Evolutionary conservation across 2,797 vertebrate species (phyloP), one percentile per base, ranked within the genome.

Genomic region (Erethizon dorsatum): DNA sequence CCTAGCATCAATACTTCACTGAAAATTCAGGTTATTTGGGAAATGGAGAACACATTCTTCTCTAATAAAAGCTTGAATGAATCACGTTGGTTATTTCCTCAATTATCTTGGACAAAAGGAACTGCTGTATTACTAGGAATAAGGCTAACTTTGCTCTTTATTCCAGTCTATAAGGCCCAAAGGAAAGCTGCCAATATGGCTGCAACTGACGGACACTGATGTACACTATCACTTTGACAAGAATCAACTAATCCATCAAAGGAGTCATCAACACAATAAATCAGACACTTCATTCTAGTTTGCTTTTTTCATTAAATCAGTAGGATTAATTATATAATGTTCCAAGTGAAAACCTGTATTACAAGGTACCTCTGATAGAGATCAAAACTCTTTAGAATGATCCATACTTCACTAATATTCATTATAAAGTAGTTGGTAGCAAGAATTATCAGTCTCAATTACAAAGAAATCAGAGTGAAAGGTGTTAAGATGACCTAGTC

Each of bases 41-140:
- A 91, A 89, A 80, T 93, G 41, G 57, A 83, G 33, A 86, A 89
- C 88, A 84, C 15, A 57, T 41, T 41, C 57, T 84, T 88, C 82
- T 50, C 12, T 31, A 63, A 83, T 63, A 52, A 90, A 63, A 77
- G 57, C 18, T 59, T 41, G 26, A 80, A 50, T 95, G 61, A 78
- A 88, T 47, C 20, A 71, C 26, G 31, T 92, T 54, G 77, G 50
- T 80, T 92, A 95, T 91, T 59, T 94, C 10, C 80, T 96, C 79
- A 57, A 0, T 33, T 33, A 45, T 84, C 67, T 87, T 73, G 52
- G 28, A 90, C 59, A 94, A 93, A 88, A 28, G 26, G 56, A 91
- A 73, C 41, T 0, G 28, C 88, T 45, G 6, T 37, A 52, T 77
- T 47, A 87, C 47, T 37, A 95, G 78, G 8, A 45, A 20, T 67